Evolutionary conservation across 2,113 vertebrate genomes (phyloP).

Genomic region (Menidia beryllina): DNA sequence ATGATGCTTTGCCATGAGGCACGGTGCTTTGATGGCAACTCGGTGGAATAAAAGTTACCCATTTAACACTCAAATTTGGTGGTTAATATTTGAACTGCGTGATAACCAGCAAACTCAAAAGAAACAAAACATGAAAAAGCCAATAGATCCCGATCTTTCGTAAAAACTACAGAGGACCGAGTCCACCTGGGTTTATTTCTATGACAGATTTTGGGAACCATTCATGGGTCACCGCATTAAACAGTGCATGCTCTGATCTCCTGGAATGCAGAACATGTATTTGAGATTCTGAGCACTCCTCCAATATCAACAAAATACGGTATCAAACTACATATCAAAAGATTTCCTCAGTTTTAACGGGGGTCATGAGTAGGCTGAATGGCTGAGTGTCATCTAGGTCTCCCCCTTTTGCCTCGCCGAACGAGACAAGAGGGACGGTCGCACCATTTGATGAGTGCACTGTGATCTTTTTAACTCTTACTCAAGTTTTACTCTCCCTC

Average conservation of each 20-base stretch:
- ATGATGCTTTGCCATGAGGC: background rate
- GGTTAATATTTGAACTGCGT: slow-evolving; percentile 11
- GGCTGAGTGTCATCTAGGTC: slow-evolving; percentile 49
- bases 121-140: slow-evolving; percentile 38
- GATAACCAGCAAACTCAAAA: slow-evolving; percentile 21
- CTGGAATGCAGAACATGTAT: slow-evolving; percentile 73
- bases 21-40: background rate
- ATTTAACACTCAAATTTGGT: slow-evolving; percentile 9
- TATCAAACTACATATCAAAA: slow-evolving; percentile 76
- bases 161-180: slow-evolving; percentile 46
- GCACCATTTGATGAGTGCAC: slow-evolving; percentile 51
- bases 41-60: background rate
- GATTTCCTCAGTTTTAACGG: slow-evolving; percentile 64
- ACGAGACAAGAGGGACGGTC: slow-evolving; percentile 65
- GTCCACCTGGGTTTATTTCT: slow-evolving; percentile 31
- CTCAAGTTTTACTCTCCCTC: slow-evolving; percentile 46
- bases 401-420: slow-evolving; percentile 42
- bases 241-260: slow-evolving; percentile 65
- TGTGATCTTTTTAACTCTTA: slow-evolving; percentile 64
- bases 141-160: slow-evolving; percentile 54
- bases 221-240: slow-evolving; percentile 55
- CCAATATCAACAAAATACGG: slow-evolving; percentile 71
- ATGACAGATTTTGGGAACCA: slow-evolving; percentile 34
- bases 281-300: slow-evolving; percentile 61
- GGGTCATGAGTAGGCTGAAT: slow-evolving; percentile 67